Evolutionary conservation across 2,888 invertebrate species (phyloP), one percentile per base, ranked within the genome.

Genomic region (Diloba caeruleocephala): DNA sequence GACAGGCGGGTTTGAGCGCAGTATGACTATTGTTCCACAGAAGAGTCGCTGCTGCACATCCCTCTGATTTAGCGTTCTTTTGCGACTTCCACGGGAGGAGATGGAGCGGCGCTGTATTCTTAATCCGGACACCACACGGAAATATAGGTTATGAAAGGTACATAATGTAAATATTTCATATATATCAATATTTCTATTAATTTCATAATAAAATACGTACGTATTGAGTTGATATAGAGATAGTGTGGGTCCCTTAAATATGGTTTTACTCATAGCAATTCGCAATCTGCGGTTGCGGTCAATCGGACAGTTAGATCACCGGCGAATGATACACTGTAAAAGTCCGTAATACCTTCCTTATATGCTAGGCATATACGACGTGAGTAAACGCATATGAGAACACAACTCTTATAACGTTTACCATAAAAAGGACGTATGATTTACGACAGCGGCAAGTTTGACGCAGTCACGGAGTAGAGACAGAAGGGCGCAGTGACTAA

Each of bases 261-360:
- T 25, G 32, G 51, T 48, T 71, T 56, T 49, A 68, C 43, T 41
- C 62, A 59, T 33, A 51, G 54, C 46, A 61, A 65, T 64, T 52
- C 62, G 28, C 54, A 67, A 49, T 45, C 38, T 76, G 74, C 61
- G 72, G 76, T 71, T 55, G 78, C 62, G 79, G 78, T 76, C 42
- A 54, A 28, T 10, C 43, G 41, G 51, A 78, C 81, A 80, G 80
- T 78, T 79, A 78, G 70, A 63, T 71, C 64, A 59, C 45, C 43
- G 34, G 45, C 41, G 58, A 57, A 64, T 63, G 68, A 61, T 71
- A 79, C 60, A 68, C 72, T 55, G 63, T 72, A 74, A 61, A 71
- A 62, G 71, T 52, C 53, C 62, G 50, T 79, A 76, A 81, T 78
- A 76, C 56, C 78, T 82, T 82, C 81, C 82, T 78, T 46, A 23